Evolutionary conservation across 2,888 invertebrate species (phyloP), one percentile per base, ranked within the genome.

Genomic region (Charanyca ferruginea): DNA sequence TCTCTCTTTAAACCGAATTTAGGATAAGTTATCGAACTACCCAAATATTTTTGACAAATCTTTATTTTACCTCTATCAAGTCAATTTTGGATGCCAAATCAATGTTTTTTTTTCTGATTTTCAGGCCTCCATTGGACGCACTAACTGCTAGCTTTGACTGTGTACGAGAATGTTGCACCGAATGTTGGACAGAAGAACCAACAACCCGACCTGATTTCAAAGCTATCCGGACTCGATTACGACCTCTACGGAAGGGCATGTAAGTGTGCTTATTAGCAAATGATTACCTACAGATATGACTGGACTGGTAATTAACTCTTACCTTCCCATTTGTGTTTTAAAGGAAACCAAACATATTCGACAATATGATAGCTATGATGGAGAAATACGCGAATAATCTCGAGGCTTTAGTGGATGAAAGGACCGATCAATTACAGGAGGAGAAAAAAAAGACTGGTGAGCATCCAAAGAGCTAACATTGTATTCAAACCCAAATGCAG

Each of bases 351-450:
- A 99, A 99, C 91, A 99, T 99, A 84, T 98, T 99, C 85, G 99
- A 99, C 92, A 99, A 99, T 89, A 99, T 99, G 98, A 98, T 99
- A 96, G 98, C 98, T 0, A 98, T 99, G 97, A 98, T 99, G 98
- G 99, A 99, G 91, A 98, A 99, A 88, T 99, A 99, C 88, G 98
- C 99, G 13, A 99, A 98, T 86, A 99, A 99, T 92, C 96, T 99
- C 83, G 99, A 99, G 91, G 98, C 97, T 0, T 95, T 99, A 3
- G 99, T 99, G 0, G 98, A 99, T 87, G 99, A 99, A 90, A 96
- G 99, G 66, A 99, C 99, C 0, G 98, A 98, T 90, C 98, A 98
- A 89, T 94, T 99, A 65, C 98, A 98, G 83, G 98, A 99, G 90
- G 99, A 99, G 94, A 99, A 99, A 92, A 98, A 98, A 94, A 99